Evolutionary conservation across 2,888 invertebrate species (phyloP).

Genomic region (Congeria kusceri): DNA sequence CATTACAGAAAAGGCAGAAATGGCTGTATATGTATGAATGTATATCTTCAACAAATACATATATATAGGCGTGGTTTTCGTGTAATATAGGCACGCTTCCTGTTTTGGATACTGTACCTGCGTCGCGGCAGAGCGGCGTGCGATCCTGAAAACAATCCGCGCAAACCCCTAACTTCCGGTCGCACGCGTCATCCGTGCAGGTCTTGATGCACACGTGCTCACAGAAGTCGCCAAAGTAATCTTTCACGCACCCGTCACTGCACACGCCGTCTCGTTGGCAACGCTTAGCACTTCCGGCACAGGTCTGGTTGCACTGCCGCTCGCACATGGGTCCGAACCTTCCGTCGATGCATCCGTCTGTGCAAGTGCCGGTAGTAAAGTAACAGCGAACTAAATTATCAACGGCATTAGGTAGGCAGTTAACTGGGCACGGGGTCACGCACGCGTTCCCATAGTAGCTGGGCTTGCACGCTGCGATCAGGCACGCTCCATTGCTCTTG

Average conservation of each 20-base stretch:
- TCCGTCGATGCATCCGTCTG: slow-evolving; percentile 35
- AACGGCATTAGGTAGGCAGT: slow-evolving; percentile 13
- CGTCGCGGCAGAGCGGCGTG: slow-evolving; percentile 34
- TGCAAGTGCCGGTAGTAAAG: slow-evolving; percentile 26
- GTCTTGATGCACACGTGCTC: slow-evolving; percentile 25
- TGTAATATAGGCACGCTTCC: neutral
- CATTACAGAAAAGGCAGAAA: too few species aligned
- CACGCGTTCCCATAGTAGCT: slow-evolving; percentile 30
- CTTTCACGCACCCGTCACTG: slow-evolving; percentile 19
- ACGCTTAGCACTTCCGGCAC: slow-evolving; percentile 7
- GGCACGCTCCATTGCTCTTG: slow-evolving; percentile 38
- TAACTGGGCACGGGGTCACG: slow-evolving; percentile 21
- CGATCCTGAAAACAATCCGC: slow-evolving; percentile 23
- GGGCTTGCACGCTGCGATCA: slow-evolving; percentile 14
- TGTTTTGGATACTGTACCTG: slow-evolving; percentile 29
- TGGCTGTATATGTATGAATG: too few species aligned
- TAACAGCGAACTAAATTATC: slow-evolving; percentile 35
- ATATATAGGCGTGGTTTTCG: too few species aligned
- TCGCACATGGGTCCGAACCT: slow-evolving; percentile 38
- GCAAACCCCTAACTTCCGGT: slow-evolving; percentile 30
- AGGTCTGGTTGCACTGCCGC: slow-evolving; percentile 9
- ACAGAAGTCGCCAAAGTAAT: slow-evolving; percentile 30
- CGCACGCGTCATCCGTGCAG: slow-evolving; percentile 34
- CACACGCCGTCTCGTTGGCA: slow-evolving; percentile 34
- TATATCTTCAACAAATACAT: too few species aligned